phyloP scores from a whole-genome alignment of 2,797 vertebrate species.

The Pempheris klunzingeri region DNA sequence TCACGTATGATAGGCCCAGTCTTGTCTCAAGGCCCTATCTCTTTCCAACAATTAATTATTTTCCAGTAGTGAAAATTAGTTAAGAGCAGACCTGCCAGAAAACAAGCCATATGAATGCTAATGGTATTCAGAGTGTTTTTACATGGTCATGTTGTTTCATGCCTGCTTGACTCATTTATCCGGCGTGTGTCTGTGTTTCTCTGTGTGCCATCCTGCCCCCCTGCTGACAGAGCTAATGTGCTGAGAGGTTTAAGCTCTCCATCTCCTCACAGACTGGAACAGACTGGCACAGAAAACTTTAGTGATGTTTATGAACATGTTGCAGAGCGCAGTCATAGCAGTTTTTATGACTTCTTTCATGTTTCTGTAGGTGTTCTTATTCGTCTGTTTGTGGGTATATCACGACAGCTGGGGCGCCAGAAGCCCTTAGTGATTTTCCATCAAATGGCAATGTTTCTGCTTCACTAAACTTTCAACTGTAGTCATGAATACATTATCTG shows the following conservation, averaged over 20 bases:
- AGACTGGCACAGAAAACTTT: conserved; percentile 60
- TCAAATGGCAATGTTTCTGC: conserved; percentile 27
- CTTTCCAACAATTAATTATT: conserved; percentile 61
- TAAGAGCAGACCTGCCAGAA: conserved; percentile 32
- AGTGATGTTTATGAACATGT: conserved; percentile 42
- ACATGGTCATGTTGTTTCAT: conserved; percentile 72
- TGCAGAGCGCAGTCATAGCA: conserved; percentile 22
- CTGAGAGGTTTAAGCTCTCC: conserved; percentile 70
- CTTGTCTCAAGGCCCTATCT: conserved; percentile 37
- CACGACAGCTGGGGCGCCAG: conserved; percentile 29
- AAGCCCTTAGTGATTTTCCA: conserved; percentile 41
- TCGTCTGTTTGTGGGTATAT: conserved; percentile 23
- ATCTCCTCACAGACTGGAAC: conserved; percentile 55
- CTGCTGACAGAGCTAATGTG: conserved; percentile 77
- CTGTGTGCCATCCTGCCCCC: conserved; percentile 63
- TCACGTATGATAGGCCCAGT: conserved; percentile 43
- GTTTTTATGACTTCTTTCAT: conserved; percentile 25
- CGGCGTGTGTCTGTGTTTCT: conserved; percentile 59
- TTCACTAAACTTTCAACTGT: conserved; percentile 7
- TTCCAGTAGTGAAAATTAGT: conserved; percentile 62
- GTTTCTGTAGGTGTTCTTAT: conserved; percentile 27
- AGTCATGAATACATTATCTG: conserved; percentile 11
- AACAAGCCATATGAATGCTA: conserved; percentile 52
- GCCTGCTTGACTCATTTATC: conserved; percentile 72
- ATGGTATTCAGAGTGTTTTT: conserved; percentile 61